These are phyloP conservation scores for Sebastes vulpes DNA, from an alignment of 2,797 vertebrate genomes.

Conservation along the genomic window DNA sequence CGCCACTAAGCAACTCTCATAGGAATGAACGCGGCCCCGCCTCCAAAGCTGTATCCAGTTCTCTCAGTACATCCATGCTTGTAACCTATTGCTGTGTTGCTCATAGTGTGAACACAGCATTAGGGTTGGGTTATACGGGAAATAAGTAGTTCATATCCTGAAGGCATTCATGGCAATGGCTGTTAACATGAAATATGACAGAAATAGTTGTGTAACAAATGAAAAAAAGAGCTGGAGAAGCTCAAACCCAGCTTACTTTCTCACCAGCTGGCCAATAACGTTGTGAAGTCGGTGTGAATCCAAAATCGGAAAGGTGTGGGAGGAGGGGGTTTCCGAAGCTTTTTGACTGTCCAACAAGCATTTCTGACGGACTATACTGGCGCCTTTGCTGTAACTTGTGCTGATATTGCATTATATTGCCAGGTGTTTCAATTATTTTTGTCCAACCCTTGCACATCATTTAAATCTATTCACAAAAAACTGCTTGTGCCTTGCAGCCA, in stretches of 20 bases:
- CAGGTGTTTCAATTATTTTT: constrained; percentile 18
- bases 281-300: neutral
- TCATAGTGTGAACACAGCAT: neutral
- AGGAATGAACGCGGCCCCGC: too few species aligned
- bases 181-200: neutral
- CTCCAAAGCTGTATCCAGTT: too few species aligned
- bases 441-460: neutral
- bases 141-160: neutral
- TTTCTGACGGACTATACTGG: neutral
- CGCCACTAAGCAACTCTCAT: too few species aligned
- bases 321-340: neutral
- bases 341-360: neutral
- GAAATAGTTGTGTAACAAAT: neutral
- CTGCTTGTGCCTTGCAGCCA: constrained; percentile 11
- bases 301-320: neutral
- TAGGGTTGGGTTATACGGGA: neutral
- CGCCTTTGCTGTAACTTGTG: neutral
- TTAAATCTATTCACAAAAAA: constrained; percentile 20
- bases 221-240: neutral
- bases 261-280: neutral
- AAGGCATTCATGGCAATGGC: neutral
- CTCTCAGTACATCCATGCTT: too few species aligned
- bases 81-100: too few species aligned
- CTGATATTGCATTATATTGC: neutral
- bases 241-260: neutral